These are phyloP conservation scores for Benthosema pterotum DNA, from an alignment of 2,797 vertebrate genomes.

Conservation along the genomic window DNA sequence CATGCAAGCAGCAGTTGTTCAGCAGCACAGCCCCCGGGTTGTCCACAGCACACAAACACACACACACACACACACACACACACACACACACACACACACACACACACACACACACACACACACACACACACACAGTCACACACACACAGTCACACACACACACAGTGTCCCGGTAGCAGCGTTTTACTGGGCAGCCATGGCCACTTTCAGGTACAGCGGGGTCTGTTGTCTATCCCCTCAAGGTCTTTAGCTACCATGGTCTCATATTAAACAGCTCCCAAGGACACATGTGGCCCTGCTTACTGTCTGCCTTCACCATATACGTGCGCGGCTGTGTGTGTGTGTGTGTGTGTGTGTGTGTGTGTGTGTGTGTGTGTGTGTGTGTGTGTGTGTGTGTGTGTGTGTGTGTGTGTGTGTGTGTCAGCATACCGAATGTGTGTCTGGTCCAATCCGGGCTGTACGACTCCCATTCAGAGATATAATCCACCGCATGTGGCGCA, in stretches of 20 bases:
- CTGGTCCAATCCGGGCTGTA: neutral
- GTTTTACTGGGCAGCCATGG: conserved; percentile 6
- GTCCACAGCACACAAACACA: conserved; percentile 16
- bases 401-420: too few species aligned
- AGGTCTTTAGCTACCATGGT: conserved; percentile 3
- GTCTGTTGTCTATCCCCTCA: neutral
- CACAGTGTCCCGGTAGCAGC: neutral
- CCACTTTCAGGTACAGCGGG: conserved; percentile 23
- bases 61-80: neutral
- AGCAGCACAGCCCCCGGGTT: conserved; percentile 2
- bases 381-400: too few species aligned
- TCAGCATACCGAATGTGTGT: too few species aligned
- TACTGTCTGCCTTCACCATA: neutral
- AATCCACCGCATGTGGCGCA: conserved; percentile 48
- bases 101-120: neutral
- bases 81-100: neutral
- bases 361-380: too few species aligned
- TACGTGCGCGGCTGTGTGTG: neutral
- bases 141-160: neutral
- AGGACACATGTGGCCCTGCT: conserved; percentile 18
- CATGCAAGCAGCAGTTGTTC: neutral
- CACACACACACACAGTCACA: neutral
- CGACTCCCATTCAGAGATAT: conserved; percentile 12
- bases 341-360: neutral
- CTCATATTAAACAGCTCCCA: conserved; percentile 15